Percentiles rank a stretch among this genome's conserved stretches.
Evolutionary conservation across 2,113 vertebrate species (phyloP).

Genomic region (Aythya baeri): DNA sequence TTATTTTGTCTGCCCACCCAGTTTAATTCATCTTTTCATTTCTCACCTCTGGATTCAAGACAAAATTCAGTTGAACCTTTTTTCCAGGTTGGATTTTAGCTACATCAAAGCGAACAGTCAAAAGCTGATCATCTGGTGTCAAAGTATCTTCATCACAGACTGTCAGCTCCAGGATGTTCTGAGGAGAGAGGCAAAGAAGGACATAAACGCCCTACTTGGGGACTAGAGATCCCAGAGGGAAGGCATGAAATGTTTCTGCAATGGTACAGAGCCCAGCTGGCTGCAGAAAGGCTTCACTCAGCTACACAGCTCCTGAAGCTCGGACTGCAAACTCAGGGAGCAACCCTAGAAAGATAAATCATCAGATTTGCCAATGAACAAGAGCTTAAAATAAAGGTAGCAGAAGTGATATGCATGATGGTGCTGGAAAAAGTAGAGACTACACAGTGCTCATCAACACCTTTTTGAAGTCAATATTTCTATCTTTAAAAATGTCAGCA

Average conservation of each 20-base stretch:
- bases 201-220: background rate
- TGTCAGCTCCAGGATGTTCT: constrained; percentile 67
- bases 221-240: background rate
- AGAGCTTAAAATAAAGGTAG: background rate
- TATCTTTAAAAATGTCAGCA: background rate
- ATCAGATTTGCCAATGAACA: background rate
- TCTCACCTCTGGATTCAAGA: constrained; percentile 58
- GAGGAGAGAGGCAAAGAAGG: background rate
- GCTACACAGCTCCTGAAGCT: background rate
- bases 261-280: fast-evolving
- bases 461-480: background rate
- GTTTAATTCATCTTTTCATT: background rate
- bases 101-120: constrained; percentile 62
- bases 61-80: constrained; percentile 41
- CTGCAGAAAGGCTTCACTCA: background rate
- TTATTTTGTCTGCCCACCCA: background rate
- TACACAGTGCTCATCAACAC: background rate
- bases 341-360: background rate
- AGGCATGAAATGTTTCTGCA: background rate
- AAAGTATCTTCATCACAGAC: constrained; percentile 53
- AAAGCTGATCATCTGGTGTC: constrained; percentile 58
- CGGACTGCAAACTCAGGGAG: background rate
- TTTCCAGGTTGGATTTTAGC: constrained; percentile 50
- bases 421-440: background rate
- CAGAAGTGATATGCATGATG: too few species aligned